Percentiles rank a stretch among this genome's conserved stretches.
Evolutionary conservation across 2,113 vertebrate genomes (phyloP).

Genomic region (Penelope pileata): DNA sequence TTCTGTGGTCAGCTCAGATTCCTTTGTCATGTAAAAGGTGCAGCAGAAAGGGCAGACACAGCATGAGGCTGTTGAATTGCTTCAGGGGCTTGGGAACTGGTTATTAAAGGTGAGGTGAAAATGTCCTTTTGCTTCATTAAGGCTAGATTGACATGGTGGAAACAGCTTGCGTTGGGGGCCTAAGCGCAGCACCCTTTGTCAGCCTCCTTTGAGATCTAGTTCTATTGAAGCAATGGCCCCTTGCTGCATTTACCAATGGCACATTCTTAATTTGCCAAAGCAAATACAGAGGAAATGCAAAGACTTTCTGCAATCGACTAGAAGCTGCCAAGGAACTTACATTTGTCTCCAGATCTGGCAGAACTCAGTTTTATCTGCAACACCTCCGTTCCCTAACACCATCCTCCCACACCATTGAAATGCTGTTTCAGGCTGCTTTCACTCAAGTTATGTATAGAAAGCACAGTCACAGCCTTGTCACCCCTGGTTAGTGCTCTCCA

Average conservation of each 20-base stretch:
- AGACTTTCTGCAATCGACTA: background rate
- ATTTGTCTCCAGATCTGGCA: background rate
- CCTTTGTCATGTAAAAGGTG: constrained; percentile 34
- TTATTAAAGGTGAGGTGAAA: background rate
- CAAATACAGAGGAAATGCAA: background rate
- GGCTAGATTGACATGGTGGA: background rate
- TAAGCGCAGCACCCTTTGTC: background rate
- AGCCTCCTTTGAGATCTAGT: background rate
- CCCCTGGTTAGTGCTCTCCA: background rate
- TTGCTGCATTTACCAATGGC: background rate
- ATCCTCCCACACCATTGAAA: background rate
- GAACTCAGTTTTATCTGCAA: background rate
- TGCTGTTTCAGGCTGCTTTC: background rate
- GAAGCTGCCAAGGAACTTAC: background rate
- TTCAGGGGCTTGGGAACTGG: background rate
- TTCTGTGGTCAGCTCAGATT: background rate
- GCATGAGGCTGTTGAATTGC: background rate
- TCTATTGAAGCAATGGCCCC: fast-evolving
- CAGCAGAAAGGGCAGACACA: constrained; percentile 14
- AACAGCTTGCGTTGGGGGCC: background rate
- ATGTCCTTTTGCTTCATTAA: background rate
- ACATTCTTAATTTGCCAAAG: background rate
- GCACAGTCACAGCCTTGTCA: fast-evolving
- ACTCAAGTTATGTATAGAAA: background rate
- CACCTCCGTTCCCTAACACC: background rate